Percentiles rank a stretch among this genome's conserved stretches.
Conservation (phyloP, 2,113 vertebrate genomes). For the Takifugu flavidus region DNA sequence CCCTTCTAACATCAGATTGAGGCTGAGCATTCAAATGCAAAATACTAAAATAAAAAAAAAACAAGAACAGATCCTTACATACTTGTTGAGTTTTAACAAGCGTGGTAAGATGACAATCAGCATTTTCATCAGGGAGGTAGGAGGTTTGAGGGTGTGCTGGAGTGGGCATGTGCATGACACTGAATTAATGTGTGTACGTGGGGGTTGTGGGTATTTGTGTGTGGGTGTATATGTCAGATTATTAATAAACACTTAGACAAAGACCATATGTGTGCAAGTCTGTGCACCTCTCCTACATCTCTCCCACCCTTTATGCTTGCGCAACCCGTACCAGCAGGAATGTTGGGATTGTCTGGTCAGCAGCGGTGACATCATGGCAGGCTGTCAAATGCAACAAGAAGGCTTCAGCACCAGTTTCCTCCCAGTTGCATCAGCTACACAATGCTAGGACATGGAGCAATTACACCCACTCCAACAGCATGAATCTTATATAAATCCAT, state of each 20-base stretch:
- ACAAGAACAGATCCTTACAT: constrained; percentile 44
- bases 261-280: constrained; percentile 56
- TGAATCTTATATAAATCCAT: constrained; percentile 13
- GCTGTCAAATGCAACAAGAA: constrained; percentile 43
- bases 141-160: constrained; percentile 40
- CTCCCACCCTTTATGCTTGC: constrained; percentile 36
- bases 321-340: constrained; percentile 60
- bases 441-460: constrained; percentile 31
- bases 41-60: constrained; percentile 36
- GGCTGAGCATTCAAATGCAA: constrained; percentile 25
- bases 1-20: constrained; percentile 17
- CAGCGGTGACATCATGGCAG: constrained; percentile 67
- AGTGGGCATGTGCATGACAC: constrained; percentile 51
- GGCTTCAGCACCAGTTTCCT: constrained; percentile 50
- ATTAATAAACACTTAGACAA: constrained; percentile 65
- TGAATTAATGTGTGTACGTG: constrained; percentile 60
- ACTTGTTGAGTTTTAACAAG: constrained; percentile 65
- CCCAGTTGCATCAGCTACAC: constrained; percentile 57
- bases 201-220: constrained; percentile 14
- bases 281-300: constrained; percentile 41
- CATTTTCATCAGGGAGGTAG: constrained; percentile 36
- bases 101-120: constrained; percentile 35
- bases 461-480: constrained; percentile 17
- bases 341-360: constrained; percentile 65
- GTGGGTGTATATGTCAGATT: constrained; percentile 47